These are phyloP conservation scores for Anthoscopus minutus DNA, from an alignment of 2,113 vertebrate genomes.

Conservation along the genomic window DNA sequence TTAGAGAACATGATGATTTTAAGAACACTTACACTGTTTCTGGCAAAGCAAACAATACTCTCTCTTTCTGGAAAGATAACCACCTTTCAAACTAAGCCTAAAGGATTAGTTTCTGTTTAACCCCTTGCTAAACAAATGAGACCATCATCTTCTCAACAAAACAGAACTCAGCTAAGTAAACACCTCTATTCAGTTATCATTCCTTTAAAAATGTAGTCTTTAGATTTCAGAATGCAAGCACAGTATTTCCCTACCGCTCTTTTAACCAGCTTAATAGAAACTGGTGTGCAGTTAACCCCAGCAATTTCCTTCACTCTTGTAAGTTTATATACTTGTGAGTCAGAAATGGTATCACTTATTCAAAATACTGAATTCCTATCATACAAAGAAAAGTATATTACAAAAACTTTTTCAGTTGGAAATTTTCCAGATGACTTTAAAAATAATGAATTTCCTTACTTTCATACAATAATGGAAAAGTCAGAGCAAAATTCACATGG, in stretches of 20 bases:
- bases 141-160: not conserved
- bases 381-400: not conserved
- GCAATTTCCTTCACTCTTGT: constrained; percentile 34
- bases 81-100: constrained; percentile 23
- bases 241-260: constrained; percentile 16
- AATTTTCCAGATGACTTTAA: not conserved
- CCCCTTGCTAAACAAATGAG: constrained; percentile 27
- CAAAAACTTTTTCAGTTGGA: constrained; percentile 8
- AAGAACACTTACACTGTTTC: constrained; percentile 13
- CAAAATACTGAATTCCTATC: constrained; percentile 44
- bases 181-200: not conserved
- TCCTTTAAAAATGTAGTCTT: constrained; percentile 24
- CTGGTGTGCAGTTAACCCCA: constrained; percentile 3
- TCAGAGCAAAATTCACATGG: not conserved
- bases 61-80: constrained; percentile 24
- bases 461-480: not conserved
- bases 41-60: constrained; percentile 14
- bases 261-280: constrained; percentile 42
- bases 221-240: not conserved
- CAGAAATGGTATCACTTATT: constrained; percentile 12
- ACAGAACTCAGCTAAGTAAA: constrained; percentile 44
- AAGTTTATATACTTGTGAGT: constrained; percentile 29
- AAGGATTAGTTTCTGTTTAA: constrained; percentile 43
- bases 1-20: not conserved
- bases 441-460: not conserved